phyloP scores from a whole-genome alignment of 1,140 invertebrate species.

The Penaeus vannamei region DNA sequence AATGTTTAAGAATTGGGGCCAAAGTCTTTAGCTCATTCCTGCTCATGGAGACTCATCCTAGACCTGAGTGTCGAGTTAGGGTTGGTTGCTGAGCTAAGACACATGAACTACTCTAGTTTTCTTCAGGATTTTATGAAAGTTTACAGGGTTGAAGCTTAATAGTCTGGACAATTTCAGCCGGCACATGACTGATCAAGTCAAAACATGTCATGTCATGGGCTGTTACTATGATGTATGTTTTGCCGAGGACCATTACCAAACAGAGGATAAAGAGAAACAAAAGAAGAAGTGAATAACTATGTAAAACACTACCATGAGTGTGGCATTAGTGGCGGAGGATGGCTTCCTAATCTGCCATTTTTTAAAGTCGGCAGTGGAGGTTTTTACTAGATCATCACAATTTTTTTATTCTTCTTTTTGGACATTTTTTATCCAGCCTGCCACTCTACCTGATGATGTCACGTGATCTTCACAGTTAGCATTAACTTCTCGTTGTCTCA shows the following conservation, averaged over 20 bases:
- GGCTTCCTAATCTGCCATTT: no score
- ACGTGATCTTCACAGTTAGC: no score
- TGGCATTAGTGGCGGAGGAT: no score
- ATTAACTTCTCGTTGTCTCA: not conserved
- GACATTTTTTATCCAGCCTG: no score
- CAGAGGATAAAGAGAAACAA: no score
- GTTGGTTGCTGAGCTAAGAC: conserved; percentile 46
- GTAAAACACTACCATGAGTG: no score
- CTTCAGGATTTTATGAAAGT: conserved; percentile 51
- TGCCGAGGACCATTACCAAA: conserved; percentile 13
- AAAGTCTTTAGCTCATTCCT: conserved; percentile 52
- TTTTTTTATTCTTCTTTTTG: no score
- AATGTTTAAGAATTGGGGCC: conserved; percentile 54
- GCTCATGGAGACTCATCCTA: conserved; percentile 11
- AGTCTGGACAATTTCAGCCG: not conserved
- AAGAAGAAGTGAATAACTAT: no score
- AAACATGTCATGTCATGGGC: not conserved
- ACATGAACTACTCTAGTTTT: conserved; percentile 28
- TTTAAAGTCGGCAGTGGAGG: no score
- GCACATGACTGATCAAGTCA: conserved; percentile 1
- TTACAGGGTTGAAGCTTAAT: conserved; percentile 31
- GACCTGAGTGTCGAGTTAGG: conserved; percentile 8
- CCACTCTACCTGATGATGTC: no score
- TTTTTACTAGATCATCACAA: no score
- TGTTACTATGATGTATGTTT: conserved; percentile 27